phyloP scores from a whole-genome alignment of 2,888 invertebrate species.

The Nipponacmea schrenckii region DNA sequence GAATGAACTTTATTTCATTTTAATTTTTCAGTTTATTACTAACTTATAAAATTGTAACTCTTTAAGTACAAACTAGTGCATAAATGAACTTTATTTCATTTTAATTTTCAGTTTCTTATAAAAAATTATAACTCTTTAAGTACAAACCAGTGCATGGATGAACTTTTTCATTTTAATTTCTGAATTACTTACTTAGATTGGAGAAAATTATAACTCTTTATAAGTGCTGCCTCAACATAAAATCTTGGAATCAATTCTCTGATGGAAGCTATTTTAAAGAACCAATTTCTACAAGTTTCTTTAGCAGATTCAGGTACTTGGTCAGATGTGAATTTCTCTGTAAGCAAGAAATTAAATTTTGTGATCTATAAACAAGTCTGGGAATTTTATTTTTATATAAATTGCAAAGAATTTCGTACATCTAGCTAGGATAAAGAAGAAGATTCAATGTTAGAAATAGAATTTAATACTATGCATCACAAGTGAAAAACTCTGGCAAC shows the following conservation, averaged over 20 bases:
- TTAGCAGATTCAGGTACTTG: constrained; percentile 81
- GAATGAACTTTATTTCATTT: too few species aligned
- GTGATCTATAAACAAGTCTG: not conserved
- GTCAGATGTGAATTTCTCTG: constrained; percentile 80
- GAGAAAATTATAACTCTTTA: constrained; percentile 88
- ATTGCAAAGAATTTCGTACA: not conserved
- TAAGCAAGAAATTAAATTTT: constrained; percentile 57
- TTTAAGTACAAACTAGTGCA: too few species aligned
- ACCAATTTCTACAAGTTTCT: constrained; percentile 98
- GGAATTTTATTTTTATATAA: not conserved
- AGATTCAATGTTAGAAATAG: too few species aligned
- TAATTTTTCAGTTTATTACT: too few species aligned
- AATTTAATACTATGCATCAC: too few species aligned
- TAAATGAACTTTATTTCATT: too few species aligned
- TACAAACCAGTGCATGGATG: too few species aligned
- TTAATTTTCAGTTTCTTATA: too few species aligned
- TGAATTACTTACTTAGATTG: constrained; percentile 73
- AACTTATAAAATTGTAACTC: too few species aligned
- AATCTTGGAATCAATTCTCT: constrained; percentile 89
- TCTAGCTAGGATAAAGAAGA: not conserved
- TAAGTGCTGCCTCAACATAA: constrained; percentile 92
- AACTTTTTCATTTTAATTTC: too few species aligned
- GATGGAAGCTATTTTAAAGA: constrained; percentile 98
- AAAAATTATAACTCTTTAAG: too few species aligned
- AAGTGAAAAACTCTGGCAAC: too few species aligned